Evolutionary conservation across 2,888 invertebrate species (phyloP).

Genomic region (Tetramorium bicarinatum): DNA sequence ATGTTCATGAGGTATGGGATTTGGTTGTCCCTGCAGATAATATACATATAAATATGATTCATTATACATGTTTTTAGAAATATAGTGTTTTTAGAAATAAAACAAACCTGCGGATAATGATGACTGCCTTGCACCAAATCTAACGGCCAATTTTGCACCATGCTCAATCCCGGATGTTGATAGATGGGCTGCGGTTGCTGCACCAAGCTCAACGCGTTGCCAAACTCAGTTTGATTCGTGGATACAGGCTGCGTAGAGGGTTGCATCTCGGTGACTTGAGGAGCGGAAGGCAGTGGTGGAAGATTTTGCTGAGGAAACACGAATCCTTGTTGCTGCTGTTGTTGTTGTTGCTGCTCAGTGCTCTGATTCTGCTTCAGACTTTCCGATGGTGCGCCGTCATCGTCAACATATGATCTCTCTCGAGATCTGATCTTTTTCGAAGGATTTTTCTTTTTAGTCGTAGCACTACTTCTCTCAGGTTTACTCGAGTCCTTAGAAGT

Average conservation of each 20-base stretch:
- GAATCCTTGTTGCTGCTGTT: conserved; percentile 64
- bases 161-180: conserved; percentile 79
- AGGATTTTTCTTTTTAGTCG: conserved; percentile 75
- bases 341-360: background rate
- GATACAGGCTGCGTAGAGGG: conserved; percentile 61
- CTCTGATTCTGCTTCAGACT: conserved; percentile 68
- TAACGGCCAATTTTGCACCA: conserved; percentile 83
- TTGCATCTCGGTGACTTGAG: conserved; percentile 71
- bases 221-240: conserved; percentile 74
- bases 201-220: conserved; percentile 75
- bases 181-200: conserved; percentile 80
- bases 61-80: background rate
- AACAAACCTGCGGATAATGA: conserved; percentile 81
- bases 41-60: background rate
- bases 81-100: background rate
- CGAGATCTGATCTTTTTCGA: conserved; percentile 73
- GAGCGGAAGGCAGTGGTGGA: conserved; percentile 64
- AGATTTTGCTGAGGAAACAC: conserved; percentile 73
- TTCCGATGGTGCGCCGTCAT: conserved; percentile 70
- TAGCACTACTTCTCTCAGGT: conserved; percentile 65
- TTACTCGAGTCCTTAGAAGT: conserved; percentile 71
- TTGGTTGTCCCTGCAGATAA: conserved; percentile 68
- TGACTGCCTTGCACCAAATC: conserved; percentile 83
- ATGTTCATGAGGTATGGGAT: conserved; percentile 70
- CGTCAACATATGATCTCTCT: conserved; percentile 68